Evolutionary conservation across 2,113 vertebrate species (phyloP).

Genomic region (Eolophus roseicapilla): DNA sequence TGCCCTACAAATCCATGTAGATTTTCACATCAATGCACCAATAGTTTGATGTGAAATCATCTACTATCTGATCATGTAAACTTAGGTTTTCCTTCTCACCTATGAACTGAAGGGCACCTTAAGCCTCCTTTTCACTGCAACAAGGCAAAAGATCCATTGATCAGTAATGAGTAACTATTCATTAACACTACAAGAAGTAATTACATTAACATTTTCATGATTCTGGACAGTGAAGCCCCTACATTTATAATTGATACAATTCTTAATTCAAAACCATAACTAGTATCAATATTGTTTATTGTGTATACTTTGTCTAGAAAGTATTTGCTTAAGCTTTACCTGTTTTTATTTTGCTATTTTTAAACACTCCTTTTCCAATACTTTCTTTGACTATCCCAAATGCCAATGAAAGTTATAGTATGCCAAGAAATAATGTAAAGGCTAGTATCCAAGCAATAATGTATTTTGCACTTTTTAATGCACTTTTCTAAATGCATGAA

Average conservation of each 20-base stretch:
- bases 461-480: background rate
- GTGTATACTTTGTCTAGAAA: background rate
- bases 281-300: background rate
- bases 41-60: background rate
- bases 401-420: background rate
- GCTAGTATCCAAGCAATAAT: background rate
- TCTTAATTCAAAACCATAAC: constrained; percentile 1
- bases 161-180: background rate
- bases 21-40: background rate
- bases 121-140: background rate
- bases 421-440: background rate
- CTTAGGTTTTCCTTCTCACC: background rate
- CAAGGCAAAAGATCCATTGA: background rate
- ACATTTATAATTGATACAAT: background rate
- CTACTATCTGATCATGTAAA: background rate
- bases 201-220: background rate
- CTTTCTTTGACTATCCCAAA: background rate
- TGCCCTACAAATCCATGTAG: background rate
- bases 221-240: background rate
- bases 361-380: background rate
- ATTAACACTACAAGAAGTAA: background rate
- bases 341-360: background rate
- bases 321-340: background rate
- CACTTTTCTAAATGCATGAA: background rate
- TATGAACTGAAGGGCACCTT: background rate